Percentiles rank a stretch among this genome's conserved stretches.
These are phyloP conservation scores for Arenaria interpres DNA, from an alignment of 2,113 vertebrate species.

Conservation along the genomic window DNA sequence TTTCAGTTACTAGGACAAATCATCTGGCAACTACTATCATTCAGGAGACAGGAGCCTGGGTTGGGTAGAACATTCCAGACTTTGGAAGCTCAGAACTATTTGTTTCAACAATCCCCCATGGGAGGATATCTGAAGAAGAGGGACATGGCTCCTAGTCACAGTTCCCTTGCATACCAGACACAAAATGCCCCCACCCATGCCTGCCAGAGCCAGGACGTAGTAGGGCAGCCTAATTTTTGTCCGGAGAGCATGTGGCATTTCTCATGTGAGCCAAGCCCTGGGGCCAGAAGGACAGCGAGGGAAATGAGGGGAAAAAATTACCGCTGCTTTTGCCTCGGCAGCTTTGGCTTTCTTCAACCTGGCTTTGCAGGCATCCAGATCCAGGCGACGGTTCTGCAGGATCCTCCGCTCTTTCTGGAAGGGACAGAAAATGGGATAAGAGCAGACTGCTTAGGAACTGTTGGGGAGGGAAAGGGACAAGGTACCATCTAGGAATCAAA, in stretches of 20 bases:
- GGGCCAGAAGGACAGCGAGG: background rate
- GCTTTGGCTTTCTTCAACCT: conserved; percentile 93
- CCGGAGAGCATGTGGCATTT: background rate
- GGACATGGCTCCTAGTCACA: background rate
- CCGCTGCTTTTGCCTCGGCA: conserved; percentile 93
- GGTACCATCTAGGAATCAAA: background rate
- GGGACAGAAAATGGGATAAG: background rate
- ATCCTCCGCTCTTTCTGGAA: conserved; percentile 90
- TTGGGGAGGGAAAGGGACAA: background rate
- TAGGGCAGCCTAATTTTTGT: background rate
- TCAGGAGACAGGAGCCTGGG: background rate
- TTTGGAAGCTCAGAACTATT: background rate
- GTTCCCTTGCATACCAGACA: background rate
- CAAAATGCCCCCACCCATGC: background rate
- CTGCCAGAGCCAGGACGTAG: background rate
- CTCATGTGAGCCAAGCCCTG: background rate
- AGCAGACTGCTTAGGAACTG: background rate
- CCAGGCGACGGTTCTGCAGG: conserved; percentile 91
- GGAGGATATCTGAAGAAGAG: background rate
- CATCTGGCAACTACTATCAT: background rate
- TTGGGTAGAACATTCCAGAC: background rate
- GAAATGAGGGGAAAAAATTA: conserved; percentile 64
- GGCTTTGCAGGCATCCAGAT: conserved; percentile 94
- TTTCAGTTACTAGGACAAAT: background rate
- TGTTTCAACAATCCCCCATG: background rate